A percentile compares a stretch with the other conserved stretches of the same genome.
Evolutionary conservation across 1,140 invertebrate species (phyloP).

Genomic region (Chironomus tepperi): DNA sequence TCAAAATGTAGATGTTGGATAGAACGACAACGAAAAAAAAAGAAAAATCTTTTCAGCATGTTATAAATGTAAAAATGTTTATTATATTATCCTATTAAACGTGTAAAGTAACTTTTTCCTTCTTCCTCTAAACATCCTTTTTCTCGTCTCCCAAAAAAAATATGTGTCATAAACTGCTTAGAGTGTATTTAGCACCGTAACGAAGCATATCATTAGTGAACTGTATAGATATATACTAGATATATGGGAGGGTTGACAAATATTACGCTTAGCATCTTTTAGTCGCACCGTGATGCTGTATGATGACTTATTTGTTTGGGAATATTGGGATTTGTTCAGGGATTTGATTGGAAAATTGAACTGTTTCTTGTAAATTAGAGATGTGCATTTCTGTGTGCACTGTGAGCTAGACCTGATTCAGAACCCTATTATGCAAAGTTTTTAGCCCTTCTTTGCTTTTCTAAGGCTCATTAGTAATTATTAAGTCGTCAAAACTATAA

Average conservation of each 20-base stretch:
- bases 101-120: constrained; percentile 4
- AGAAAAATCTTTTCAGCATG: constrained; percentile 7
- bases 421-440: no score
- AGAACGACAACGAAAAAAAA: not conserved
- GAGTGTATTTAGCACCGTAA: not conserved
- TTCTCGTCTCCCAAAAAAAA: not conserved
- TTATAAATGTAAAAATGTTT: constrained; percentile 24
- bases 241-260: not conserved
- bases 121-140: not conserved
- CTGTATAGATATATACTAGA: no score
- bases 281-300: no score
- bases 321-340: no score
- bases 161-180: constrained; percentile 4
- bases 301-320: no score
- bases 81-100: constrained; percentile 23
- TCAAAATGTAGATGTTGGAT: not conserved
- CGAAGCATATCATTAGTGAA: not conserved
- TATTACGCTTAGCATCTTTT: not conserved
- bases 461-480: no score
- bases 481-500: no score
- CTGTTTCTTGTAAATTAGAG: no score
- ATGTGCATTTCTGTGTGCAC: no score
- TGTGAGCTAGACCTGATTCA: no score
- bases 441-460: not conserved
- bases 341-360: no score